A percentile compares a stretch with the other conserved stretches of the same genome.
These are phyloP conservation scores for Synergus gifuensis DNA, from an alignment of 2,888 invertebrate species.

Conservation along the genomic window DNA sequence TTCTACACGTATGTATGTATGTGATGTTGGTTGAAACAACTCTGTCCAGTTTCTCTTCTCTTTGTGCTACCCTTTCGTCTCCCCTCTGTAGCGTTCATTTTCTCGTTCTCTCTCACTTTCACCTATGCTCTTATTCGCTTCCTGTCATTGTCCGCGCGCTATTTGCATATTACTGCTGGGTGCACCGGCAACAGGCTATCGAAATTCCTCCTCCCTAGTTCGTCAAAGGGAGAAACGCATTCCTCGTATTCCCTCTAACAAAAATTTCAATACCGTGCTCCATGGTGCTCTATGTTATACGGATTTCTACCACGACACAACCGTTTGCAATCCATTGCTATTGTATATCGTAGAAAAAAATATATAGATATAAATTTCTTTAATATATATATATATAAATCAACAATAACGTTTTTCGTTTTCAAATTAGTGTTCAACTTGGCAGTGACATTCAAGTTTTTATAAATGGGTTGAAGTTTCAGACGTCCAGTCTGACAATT, in stretches of 20 bases:
- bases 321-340: constrained; percentile 3
- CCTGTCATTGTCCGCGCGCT: constrained; percentile 66
- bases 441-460: too few species aligned
- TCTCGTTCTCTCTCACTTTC: background rate
- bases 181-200: constrained; percentile 69
- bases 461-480: too few species aligned
- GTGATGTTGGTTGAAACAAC: constrained; percentile 26
- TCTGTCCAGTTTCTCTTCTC: constrained; percentile 18
- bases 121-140: constrained; percentile 36
- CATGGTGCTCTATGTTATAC: constrained; percentile 48
- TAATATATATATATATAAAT: too few species aligned
- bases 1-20: constrained; percentile 19
- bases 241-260: constrained; percentile 62
- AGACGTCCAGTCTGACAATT: too few species aligned
- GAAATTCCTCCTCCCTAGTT: constrained; percentile 56
- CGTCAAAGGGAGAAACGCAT: constrained; percentile 64
- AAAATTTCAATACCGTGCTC: constrained; percentile 67
- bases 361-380: background rate
- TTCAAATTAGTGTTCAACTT: too few species aligned
- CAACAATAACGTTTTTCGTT: too few species aligned
- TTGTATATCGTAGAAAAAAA: background rate
- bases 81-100: background rate
- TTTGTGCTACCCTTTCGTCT: background rate
- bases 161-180: constrained; percentile 72
- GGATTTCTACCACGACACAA: constrained; percentile 17